These are phyloP conservation scores for Sphenodon punctatus DNA, from an alignment of 2,797 vertebrate species.

Conservation along the genomic window DNA sequence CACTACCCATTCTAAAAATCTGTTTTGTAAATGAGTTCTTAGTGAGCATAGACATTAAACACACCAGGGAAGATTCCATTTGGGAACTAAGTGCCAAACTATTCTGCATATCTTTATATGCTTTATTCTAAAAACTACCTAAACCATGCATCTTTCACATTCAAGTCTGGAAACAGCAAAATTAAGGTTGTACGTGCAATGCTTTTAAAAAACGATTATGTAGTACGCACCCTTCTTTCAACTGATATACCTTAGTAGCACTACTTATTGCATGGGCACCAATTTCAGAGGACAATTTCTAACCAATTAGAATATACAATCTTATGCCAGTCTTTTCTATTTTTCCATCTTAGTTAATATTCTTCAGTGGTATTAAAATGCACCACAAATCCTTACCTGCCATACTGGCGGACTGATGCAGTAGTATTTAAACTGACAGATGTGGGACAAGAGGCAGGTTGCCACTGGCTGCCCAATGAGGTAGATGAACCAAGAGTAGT, in stretches of 20 bases:
- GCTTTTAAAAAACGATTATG: too few relatives aligned
- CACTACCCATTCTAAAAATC: too few relatives aligned
- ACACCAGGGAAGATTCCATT: too few relatives aligned
- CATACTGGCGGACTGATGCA: constrained; percentile 45
- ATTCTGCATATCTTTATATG: too few relatives aligned
- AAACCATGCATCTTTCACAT: not conserved
- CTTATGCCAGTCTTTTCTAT: not conserved
- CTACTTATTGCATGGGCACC: not conserved
- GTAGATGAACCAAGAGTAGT: constrained; percentile 73
- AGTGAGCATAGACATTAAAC: too few relatives aligned
- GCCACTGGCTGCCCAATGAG: constrained; percentile 72
- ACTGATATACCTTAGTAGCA: not conserved
- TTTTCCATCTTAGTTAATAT: not conserved
- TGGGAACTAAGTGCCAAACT: too few relatives aligned
- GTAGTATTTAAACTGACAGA: constrained; percentile 65
- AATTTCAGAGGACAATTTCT: not conserved
- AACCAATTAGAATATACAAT: not conserved
- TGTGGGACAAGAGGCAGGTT: constrained; percentile 71
- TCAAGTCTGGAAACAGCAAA: not conserved
- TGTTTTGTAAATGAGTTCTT: too few relatives aligned
- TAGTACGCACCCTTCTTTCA: not conserved
- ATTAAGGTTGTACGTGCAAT: accelerated
- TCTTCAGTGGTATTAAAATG: not conserved
- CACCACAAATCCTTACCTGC: constrained; percentile 72
- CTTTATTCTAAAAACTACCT: not conserved